These are phyloP conservation scores for Nephrotoma appendiculata DNA, from an alignment of 2,888 invertebrate species.

Conservation along the genomic window DNA sequence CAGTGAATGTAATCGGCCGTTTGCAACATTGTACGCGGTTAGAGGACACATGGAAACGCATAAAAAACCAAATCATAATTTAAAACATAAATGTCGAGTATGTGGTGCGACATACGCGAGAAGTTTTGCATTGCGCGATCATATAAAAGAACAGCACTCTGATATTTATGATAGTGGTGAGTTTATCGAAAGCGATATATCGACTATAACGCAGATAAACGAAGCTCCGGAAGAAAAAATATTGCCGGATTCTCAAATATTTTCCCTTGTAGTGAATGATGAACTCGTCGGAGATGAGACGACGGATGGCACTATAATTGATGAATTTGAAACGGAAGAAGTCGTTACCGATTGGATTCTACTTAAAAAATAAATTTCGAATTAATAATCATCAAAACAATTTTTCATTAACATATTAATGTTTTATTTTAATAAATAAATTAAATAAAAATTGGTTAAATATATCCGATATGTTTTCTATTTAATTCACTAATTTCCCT, in stretches of 20 bases:
- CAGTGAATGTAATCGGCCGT: slow-evolving; percentile 60
- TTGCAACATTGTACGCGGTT: slow-evolving; percentile 63
- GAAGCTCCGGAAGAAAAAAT: not conserved
- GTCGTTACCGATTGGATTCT: slow-evolving; percentile 27
- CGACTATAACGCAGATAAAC: not conserved
- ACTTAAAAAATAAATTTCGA: not conserved
- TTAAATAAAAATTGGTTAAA: not conserved
- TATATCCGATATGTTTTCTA: not conserved
- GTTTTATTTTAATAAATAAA: not conserved
- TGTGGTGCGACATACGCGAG: slow-evolving; percentile 68
- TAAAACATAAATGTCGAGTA: slow-evolving; percentile 51
- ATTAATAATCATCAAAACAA: not conserved
- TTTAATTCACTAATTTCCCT: not conserved
- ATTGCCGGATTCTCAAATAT: not conserved
- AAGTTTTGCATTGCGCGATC: slow-evolving; percentile 58
- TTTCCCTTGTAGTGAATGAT: not conserved
- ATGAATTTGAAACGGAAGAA: slow-evolving; percentile 15
- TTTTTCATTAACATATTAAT: not conserved
- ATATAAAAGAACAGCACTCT: slow-evolving; percentile 49
- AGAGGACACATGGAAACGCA: slow-evolving; percentile 63
- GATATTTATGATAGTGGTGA: slow-evolving; percentile 12
- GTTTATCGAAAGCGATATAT: not conserved
- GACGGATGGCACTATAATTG: not conserved
- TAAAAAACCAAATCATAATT: slow-evolving; percentile 44
- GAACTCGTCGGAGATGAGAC: not conserved